These are phyloP conservation scores for Enteromius anoplus DNA, from an alignment of 2,797 vertebrate species.

Conservation along the genomic window DNA sequence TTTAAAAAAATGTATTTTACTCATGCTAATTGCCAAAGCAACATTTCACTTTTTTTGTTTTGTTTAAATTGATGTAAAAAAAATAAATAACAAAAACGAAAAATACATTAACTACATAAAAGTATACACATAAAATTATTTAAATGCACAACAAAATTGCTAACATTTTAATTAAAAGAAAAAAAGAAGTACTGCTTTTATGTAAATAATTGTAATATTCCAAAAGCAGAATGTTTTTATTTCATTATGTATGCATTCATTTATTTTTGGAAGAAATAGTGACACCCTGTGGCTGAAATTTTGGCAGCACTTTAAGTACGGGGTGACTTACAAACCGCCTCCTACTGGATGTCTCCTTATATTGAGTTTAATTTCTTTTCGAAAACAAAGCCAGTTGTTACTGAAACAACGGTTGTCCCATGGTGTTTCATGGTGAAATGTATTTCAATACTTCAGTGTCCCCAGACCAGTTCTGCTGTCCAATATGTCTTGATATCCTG, in stretches of 20 bases:
- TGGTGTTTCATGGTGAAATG: slow-evolving; percentile 50
- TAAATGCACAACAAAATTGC: not conserved
- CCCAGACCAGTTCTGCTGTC: not conserved
- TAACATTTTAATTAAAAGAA: not conserved
- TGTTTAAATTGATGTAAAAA: not conserved
- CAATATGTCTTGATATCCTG: not conserved
- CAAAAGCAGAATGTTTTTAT: not conserved
- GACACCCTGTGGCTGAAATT: not conserved
- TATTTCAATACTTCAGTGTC: not conserved
- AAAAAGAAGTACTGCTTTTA: not conserved
- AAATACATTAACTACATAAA: not conserved
- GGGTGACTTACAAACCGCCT: not conserved
- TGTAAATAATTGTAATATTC: not conserved
- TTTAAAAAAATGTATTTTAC: not conserved
- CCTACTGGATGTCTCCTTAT: not conserved
- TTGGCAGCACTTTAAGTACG: not conserved
- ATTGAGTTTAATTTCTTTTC: not conserved
- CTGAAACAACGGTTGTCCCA: not conserved
- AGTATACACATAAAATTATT: not conserved
- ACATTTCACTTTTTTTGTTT: not conserved
- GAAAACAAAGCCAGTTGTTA: not conserved
- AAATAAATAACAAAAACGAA: not conserved
- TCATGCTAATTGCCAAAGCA: not conserved
- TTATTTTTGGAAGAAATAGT: not conserved
- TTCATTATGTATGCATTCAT: no score